These are phyloP conservation scores for Penaeus chinensis DNA, from an alignment of 1,140 invertebrate genomes.

Conservation along the genomic window DNA sequence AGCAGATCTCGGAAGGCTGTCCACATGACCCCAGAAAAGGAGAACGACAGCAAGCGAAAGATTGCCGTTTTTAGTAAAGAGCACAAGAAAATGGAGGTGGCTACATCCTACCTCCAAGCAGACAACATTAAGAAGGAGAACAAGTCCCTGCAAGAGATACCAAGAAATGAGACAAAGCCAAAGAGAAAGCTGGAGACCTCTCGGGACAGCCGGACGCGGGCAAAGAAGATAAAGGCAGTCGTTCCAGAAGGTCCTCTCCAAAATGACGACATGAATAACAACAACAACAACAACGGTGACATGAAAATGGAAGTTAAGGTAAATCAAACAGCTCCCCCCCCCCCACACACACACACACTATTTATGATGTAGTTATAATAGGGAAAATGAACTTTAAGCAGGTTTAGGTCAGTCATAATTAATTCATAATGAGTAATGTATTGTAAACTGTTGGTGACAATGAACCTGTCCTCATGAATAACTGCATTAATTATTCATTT, in stretches of 20 bases:
- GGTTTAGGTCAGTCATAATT: too few species aligned
- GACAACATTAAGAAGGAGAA: too few species aligned
- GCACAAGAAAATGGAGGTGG: too few species aligned
- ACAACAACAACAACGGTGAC: conserved; percentile 37
- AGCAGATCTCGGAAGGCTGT: conserved; percentile 2
- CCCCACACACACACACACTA: too few species aligned
- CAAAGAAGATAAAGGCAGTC: conserved; percentile 28
- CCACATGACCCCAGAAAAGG: conserved; percentile 25
- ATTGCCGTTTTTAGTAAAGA: background rate
- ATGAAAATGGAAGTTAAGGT: conserved; percentile 34
- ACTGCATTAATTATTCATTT: too few species aligned
- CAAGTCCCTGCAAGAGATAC: background rate
- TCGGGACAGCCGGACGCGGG: conserved; percentile 4
- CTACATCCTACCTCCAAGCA: background rate
- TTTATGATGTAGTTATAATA: too few species aligned
- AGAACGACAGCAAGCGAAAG: conserved; percentile 24
- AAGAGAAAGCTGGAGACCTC: conserved; percentile 41
- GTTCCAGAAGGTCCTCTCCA: background rate
- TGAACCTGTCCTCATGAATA: too few species aligned
- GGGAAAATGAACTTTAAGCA: too few species aligned
- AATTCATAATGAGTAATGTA: too few species aligned
- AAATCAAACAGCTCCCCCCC: background rate
- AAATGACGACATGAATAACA: conserved; percentile 28
- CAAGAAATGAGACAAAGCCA: conserved; percentile 2
- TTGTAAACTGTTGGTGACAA: too few species aligned